Percentiles rank a stretch among this genome's conserved stretches.
These are phyloP conservation scores for Drosophila truncata DNA, from an alignment of 1,140 invertebrate species.

Conservation along the genomic window DNA sequence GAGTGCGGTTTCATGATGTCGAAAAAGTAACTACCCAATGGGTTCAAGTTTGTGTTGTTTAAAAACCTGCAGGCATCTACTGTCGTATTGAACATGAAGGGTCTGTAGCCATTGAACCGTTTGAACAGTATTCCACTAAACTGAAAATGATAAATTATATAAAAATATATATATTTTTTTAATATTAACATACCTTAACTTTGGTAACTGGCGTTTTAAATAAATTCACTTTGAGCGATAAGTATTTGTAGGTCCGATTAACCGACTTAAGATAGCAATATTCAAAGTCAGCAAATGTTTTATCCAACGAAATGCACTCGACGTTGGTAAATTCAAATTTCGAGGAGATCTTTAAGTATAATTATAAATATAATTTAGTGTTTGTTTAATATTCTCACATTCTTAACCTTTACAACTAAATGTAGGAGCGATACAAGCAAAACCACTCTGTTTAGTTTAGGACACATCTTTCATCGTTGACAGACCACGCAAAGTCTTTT, in stretches of 20 bases:
- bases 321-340: slow-evolving; percentile 24
- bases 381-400: not conserved
- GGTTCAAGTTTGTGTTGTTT: not conserved
- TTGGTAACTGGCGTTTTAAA: slow-evolving; percentile 14
- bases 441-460: not conserved
- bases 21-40: not conserved
- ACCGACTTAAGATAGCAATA: slow-evolving; percentile 15
- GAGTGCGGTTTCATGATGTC: not conserved
- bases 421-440: not conserved
- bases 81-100: slow-evolving; percentile 26
- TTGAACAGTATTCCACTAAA: slow-evolving; percentile 1
- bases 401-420: slow-evolving; percentile 8
- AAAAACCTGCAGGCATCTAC: slow-evolving; percentile 23
- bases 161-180: no score
- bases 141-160: not conserved
- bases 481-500: not conserved
- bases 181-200: not conserved
- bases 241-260: slow-evolving; percentile 12
- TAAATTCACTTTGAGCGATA: slow-evolving; percentile 10
- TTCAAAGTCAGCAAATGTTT: slow-evolving; percentile 3
- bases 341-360: not conserved
- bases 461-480: not conserved
- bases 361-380: not conserved
- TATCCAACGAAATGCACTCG: slow-evolving; percentile 5
- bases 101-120: slow-evolving; percentile 4